Percentiles rank a stretch among this genome's conserved stretches.
phyloP scores from a whole-genome alignment of 1,140 invertebrate species.

The Anoplolepis gracilipes region DNA sequence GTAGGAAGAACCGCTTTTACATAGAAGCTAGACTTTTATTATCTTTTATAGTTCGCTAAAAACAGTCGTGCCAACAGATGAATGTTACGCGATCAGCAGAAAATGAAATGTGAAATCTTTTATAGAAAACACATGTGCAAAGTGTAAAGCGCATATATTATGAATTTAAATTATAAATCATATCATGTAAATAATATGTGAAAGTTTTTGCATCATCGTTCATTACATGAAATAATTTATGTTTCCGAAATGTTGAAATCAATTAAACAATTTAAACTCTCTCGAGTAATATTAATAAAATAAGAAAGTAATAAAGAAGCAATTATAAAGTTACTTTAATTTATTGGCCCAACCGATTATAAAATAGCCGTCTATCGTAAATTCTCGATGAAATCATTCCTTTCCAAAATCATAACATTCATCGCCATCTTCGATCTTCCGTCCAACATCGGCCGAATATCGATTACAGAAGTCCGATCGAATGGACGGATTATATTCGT shows the following conservation, averaged over 20 bases:
- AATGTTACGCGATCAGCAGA: background rate
- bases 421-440: background rate
- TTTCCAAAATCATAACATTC: background rate
- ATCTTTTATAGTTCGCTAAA: background rate
- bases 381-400: background rate
- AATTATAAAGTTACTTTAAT: background rate
- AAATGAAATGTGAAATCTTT: background rate
- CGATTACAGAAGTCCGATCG: constrained; percentile 39
- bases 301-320: too few relatives aligned
- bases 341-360: background rate
- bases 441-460: background rate
- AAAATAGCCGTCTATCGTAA: background rate
- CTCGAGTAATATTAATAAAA: too few relatives aligned
- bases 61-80: background rate
- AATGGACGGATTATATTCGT: constrained; percentile 46
- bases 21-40: background rate
- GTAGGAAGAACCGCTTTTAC: background rate
- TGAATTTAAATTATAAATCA: constrained; percentile 3
- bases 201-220: constrained; percentile 1
- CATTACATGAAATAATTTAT: constrained; percentile 17
- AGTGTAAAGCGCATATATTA: background rate
- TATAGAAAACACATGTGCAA: background rate
- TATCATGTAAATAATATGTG: background rate
- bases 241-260: background rate
- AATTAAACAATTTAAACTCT: background rate